A percentile compares a stretch with the other conserved stretches of the same genome.
Conservation (phyloP, 2,113 vertebrate species). For the Epinephelus lanceolatus region DNA sequence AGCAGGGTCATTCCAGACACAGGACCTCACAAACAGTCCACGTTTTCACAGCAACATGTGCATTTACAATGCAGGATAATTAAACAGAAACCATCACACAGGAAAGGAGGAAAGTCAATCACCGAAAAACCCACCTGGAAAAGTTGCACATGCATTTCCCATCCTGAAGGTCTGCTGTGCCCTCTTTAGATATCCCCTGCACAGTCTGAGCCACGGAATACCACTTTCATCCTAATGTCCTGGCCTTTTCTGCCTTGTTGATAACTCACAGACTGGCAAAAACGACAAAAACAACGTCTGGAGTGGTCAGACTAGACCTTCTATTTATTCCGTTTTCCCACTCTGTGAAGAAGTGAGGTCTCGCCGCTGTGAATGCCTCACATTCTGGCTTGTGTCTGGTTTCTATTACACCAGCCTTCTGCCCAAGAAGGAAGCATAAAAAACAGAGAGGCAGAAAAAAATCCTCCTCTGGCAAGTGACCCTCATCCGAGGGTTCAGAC, state of each 20-base stretch:
- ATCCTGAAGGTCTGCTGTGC: conserved; percentile 65
- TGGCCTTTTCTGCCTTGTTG: conserved; percentile 28
- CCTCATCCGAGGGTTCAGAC: conserved; percentile 78
- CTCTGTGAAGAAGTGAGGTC: conserved; percentile 59
- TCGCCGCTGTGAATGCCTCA: conserved; percentile 68
- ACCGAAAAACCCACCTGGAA: conserved; percentile 78
- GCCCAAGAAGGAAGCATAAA: conserved; percentile 77
- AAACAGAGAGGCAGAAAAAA: conserved; percentile 58
- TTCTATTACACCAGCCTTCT: conserved; percentile 81
- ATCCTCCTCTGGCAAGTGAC: conserved; percentile 77
- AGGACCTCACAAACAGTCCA: background rate
- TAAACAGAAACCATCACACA: background rate
- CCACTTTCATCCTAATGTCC: conserved; percentile 54
- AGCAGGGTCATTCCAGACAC: background rate
- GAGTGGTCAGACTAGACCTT: conserved; percentile 17
- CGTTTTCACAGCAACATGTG: background rate
- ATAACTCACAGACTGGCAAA: conserved; percentile 29
- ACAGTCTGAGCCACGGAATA: conserved; percentile 44
- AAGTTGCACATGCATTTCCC: conserved; percentile 65
- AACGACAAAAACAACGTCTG: background rate
- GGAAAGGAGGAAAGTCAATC: background rate
- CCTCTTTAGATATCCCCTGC: conserved; percentile 52
- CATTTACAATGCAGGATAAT: background rate
- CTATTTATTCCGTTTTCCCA: conserved; percentile 46
- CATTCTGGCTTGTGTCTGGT: conserved; percentile 79